phyloP scores from a whole-genome alignment of 1,140 invertebrate genomes.

The Pristionchus pacificus region DNA sequence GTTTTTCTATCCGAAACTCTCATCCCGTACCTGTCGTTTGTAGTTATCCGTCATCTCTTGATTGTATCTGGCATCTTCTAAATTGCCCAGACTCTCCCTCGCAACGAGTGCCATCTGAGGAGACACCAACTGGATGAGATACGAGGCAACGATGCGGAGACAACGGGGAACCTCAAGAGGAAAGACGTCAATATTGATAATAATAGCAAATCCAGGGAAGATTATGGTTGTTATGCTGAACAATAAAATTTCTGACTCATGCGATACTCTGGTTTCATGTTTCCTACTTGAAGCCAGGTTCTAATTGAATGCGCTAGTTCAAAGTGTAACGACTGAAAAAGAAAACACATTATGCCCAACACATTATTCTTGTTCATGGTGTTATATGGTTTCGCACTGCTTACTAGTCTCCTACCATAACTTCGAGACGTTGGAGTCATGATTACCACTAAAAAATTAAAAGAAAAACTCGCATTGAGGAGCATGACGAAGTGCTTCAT shows the following conservation, averaged over 20 bases:
- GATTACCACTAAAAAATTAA: background rate
- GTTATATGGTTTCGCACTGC: background rate
- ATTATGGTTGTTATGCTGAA: background rate
- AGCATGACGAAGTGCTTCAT: constrained; percentile 44
- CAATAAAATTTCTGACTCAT: background rate
- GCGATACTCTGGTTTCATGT: constrained; percentile 11
- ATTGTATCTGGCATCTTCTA: constrained; percentile 27
- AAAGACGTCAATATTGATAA: constrained; percentile 10
- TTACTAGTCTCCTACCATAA: background rate
- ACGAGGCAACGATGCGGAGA: constrained; percentile 32
- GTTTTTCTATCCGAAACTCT: no score
- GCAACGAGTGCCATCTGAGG: constrained; percentile 34
- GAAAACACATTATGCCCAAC: background rate
- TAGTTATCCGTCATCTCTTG: constrained; percentile 44
- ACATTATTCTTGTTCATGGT: background rate
- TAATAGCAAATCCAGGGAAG: no score
- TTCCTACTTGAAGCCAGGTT: constrained; percentile 1
- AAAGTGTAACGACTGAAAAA: background rate
- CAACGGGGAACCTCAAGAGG: constrained; percentile 40
- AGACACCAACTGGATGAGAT: constrained; percentile 29
- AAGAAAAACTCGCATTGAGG: constrained; percentile 17
- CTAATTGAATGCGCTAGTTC: background rate
- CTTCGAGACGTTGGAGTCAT: background rate
- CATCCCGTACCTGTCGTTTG: constrained; percentile 34
- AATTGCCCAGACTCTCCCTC: constrained; percentile 14